Base-by-base conservation (phyloP, 1,140 invertebrate species). In the Oppia nitens region DNA sequence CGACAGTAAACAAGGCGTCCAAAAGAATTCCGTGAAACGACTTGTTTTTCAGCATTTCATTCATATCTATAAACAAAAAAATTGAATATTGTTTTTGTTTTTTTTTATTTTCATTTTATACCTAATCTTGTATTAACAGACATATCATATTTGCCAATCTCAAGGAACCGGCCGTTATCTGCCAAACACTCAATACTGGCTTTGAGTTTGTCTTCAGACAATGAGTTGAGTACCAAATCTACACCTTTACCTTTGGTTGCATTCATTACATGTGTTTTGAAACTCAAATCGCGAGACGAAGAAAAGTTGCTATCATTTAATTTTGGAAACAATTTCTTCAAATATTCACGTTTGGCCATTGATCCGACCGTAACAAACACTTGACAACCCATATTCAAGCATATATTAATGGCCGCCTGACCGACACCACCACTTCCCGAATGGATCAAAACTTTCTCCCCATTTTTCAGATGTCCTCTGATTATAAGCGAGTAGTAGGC, bases 361-460 rank as follows among this genome's bases (percentile, higher is more conserved):
- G 84, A 71, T 28, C 85, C 83, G 25, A 91, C 87, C 0, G 89
- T 93, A 1, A 87, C 90, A 70, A 80, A 93, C 0, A 93, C 75
- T 4, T 84, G 84, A 71, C 87, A 84, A 21, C 87, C 86, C 72
- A 84, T 80, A 67, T 83, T 79, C 11, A 96, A 73, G 23, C 90
- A 89, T 65, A 97, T 88, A 4, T 85, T 76, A 65, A 97, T 95
- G 60, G 91, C 88, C 3, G 91, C 91, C 74, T 93, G 88, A 9
- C 93, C 92, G n/a, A 96, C 90, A 64, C 91, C 93, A 63, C 93
- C 94, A 63, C 86, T 84, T 62, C 94, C 93, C 52, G 93, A 90
- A 69, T 98, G 94, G 62, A 98, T 85, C 0, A 98, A 77, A 32
- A 97, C 78, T 29, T 78, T 79, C 65, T 96, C 87, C 2, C 89